A percentile compares a stretch with the other conserved stretches of the same genome.
phyloP scores from a whole-genome alignment of 2,113 vertebrate species.

The Pachycephala philippinensis region DNA sequence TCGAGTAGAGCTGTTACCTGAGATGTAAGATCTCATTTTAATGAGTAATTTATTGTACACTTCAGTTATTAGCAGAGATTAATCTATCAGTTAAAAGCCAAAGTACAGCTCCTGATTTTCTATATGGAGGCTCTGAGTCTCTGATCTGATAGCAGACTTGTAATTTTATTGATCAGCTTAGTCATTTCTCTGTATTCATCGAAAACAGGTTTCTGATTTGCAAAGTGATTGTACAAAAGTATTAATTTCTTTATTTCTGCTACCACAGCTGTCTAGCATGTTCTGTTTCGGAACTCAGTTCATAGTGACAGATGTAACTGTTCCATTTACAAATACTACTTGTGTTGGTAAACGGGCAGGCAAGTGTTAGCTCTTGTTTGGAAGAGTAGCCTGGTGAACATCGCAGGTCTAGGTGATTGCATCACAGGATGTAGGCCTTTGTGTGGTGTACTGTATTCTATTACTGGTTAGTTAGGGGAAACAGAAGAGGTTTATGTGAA shows the following conservation, averaged over 20 bases:
- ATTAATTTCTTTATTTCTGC: neutral
- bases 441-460: neutral
- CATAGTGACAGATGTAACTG: neutral
- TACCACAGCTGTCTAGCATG: neutral
- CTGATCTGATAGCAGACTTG: neutral
- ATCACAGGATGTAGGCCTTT: neutral
- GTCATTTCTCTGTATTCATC: neutral
- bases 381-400: neutral
- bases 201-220: neutral
- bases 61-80: neutral
- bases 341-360: neutral
- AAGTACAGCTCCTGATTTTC: neutral
- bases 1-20: neutral
- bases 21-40: neutral
- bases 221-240: neutral
- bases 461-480: neutral
- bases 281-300: neutral
- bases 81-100: neutral
- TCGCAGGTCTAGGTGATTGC: rapidly evolving
- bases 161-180: neutral
- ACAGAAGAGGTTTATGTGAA: neutral
- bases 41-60: neutral
- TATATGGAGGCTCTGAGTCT: neutral
- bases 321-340: neutral
- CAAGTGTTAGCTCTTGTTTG: neutral